Conservation (phyloP, 2,797 vertebrate species). For the Scyliorhinus canicula region DNA sequence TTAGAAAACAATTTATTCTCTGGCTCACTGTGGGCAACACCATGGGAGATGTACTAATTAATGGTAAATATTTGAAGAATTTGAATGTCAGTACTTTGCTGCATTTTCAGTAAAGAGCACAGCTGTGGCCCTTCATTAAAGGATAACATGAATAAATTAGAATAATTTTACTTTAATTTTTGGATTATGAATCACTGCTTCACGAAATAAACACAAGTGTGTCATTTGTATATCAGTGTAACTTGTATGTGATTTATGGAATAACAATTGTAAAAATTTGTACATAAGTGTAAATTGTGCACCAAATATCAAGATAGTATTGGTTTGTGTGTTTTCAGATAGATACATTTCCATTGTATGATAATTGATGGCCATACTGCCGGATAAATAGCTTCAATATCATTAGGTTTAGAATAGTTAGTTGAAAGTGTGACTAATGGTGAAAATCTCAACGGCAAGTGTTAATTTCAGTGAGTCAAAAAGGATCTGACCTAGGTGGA, state of each 20-base stretch:
- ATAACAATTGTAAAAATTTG: background rate
- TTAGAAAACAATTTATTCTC: background rate
- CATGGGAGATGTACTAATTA: slow-evolving; percentile 24
- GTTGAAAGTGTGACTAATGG: background rate
- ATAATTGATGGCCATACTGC: background rate
- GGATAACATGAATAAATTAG: background rate
- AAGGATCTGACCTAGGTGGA: background rate
- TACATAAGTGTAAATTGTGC: background rate
- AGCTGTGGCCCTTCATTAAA: slow-evolving; percentile 14
- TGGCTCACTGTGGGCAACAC: background rate
- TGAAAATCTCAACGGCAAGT: background rate
- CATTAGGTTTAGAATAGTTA: background rate
- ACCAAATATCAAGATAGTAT: background rate
- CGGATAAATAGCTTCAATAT: background rate
- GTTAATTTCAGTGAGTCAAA: background rate
- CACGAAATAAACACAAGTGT: background rate
- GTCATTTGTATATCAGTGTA: background rate
- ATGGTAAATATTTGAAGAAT: slow-evolving; percentile 8
- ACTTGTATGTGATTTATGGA: background rate
- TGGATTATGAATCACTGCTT: background rate
- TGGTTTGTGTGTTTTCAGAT: background rate
- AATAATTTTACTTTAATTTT: slow-evolving; percentile 1
- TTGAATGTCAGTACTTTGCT: slow-evolving; percentile 8
- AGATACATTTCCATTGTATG: background rate
- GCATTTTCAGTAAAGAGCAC: background rate